Evolutionary conservation across 2,113 vertebrate genomes (phyloP), one percentile per base, ranked within the genome.

Genomic region (Hemiprocne comata): DNA sequence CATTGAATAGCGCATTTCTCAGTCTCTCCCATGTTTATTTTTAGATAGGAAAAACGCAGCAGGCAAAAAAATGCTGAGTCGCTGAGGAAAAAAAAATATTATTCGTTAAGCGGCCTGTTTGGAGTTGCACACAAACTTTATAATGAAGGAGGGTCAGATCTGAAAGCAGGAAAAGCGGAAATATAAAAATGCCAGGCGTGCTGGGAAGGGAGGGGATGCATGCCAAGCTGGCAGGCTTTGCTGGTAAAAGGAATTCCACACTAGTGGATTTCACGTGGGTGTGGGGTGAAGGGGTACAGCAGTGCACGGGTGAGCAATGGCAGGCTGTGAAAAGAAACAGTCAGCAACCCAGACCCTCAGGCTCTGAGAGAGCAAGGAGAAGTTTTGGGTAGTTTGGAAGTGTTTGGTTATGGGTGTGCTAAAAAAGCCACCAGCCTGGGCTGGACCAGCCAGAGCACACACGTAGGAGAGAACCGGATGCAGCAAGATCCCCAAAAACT

Each of bases 11-110:
- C 51, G 69, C 38, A 26, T 31, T 64, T 91, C 46, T 90, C 91
- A 33, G 46, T 95, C 84, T 91, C 50, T 54, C 62, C 64, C n/a
- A 42, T 76, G 29, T 67, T 94, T 91, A 34, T 69, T 55, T 87
- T 95, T 62, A 51, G 67, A 87, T 19, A 79, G 57, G 83, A 89
- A 84, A 92, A 85, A 89, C 10, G 5, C 40, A 89, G 21, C 29
- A 34, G 61, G 42, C 34, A 70, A 82, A 78, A 88, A 78, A 42
- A 15, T 48, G n/a, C 36, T 51, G 29, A 94, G 33, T 12, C 69
- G 42, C 53, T 42, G 28, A 77, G 34, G 14, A 24, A 15, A 15
- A 26, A 53, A 53, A 10, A 12, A 42, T 13, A 42, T 42, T 10
- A 64, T n/a, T 50, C 15, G 88, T 72, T 75, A 75, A 54, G 46